These are phyloP conservation scores for Idaea straminata DNA, from an alignment of 2,888 invertebrate genomes.

Conservation along the genomic window DNA sequence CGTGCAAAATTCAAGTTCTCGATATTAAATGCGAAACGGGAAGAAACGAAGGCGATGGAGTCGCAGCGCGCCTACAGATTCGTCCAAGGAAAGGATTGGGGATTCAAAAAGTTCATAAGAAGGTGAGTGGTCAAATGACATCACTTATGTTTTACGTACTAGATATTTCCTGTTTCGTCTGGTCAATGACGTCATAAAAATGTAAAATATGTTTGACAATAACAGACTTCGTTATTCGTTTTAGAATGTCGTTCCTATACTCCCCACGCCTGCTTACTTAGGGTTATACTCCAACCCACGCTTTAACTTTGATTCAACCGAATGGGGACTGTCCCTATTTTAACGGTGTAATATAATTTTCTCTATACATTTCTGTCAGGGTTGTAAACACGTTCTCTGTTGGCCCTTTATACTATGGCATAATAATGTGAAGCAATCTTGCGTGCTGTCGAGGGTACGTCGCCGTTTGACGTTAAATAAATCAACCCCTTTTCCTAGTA, in stretches of 20 bases:
- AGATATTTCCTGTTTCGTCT: neutral
- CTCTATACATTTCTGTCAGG: conserved; percentile 35
- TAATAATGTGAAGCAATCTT: conserved; percentile 27
- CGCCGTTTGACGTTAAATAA: conserved; percentile 27
- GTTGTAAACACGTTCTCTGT: conserved; percentile 35
- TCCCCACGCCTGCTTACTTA: conserved; percentile 22
- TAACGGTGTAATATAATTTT: conserved; percentile 39
- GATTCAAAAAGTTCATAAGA: conserved; percentile 99
- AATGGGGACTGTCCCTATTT: conserved; percentile 36
- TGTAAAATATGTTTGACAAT: neutral
- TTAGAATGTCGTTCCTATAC: conserved; percentile 12
- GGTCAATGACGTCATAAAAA: neutral
- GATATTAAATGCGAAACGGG: conserved; percentile 99
- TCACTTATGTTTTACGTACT: neutral
- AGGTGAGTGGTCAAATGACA: conserved; percentile 55
- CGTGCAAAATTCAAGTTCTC: conserved; percentile 99
- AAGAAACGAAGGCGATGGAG: conserved; percentile 99
- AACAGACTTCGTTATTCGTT: neutral
- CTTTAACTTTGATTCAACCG: conserved; percentile 28
- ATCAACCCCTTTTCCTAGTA: conserved; percentile 33
- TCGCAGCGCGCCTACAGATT: conserved; percentile 98
- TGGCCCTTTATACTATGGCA: conserved; percentile 25
- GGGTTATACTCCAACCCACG: conserved; percentile 25
- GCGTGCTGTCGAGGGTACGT: conserved; percentile 28
- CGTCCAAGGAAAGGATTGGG: conserved; percentile 99